phyloP scores from a whole-genome alignment of 2,113 vertebrate species.

The Bothrops jararaca region DNA sequence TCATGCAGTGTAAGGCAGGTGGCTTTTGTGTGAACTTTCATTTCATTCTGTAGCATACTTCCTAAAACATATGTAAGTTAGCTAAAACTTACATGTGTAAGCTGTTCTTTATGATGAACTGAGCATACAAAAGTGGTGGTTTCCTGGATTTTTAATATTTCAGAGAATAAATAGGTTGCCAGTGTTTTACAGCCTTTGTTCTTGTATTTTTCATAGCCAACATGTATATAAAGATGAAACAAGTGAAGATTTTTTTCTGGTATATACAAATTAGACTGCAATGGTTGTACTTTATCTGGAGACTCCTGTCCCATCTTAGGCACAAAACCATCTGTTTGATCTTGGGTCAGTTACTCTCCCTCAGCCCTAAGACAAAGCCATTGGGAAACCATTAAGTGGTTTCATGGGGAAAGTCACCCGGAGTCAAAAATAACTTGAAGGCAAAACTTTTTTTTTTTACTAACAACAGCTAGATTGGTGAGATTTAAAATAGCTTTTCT shows the following conservation, averaged over 20 bases:
- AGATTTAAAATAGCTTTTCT: not conserved
- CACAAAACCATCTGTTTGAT: not conserved
- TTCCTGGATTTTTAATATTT: not conserved
- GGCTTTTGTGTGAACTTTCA: not conserved
- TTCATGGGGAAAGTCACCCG: not conserved
- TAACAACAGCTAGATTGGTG: not conserved
- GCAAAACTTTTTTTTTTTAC: not conserved
- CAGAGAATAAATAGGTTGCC: not conserved
- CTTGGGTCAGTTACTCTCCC: not conserved
- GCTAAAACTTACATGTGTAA: slow-evolving; percentile 6
- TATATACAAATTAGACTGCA: not conserved
- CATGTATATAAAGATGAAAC: not conserved
- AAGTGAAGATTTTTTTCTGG: not conserved
- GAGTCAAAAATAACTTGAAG: not conserved
- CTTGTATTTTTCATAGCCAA: not conserved
- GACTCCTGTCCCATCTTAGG: not conserved
- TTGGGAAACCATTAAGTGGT: not conserved
- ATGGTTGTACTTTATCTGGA: not conserved
- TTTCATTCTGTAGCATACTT: not conserved
- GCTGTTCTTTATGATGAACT: not conserved
- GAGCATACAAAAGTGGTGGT: not conserved
- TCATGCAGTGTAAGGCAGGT: not conserved
- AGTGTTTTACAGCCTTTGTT: not conserved
- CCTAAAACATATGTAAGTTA: not conserved
- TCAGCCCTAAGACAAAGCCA: not conserved